phyloP scores from a whole-genome alignment of 2,888 invertebrate species.

The Latrodectus hesperus region DNA sequence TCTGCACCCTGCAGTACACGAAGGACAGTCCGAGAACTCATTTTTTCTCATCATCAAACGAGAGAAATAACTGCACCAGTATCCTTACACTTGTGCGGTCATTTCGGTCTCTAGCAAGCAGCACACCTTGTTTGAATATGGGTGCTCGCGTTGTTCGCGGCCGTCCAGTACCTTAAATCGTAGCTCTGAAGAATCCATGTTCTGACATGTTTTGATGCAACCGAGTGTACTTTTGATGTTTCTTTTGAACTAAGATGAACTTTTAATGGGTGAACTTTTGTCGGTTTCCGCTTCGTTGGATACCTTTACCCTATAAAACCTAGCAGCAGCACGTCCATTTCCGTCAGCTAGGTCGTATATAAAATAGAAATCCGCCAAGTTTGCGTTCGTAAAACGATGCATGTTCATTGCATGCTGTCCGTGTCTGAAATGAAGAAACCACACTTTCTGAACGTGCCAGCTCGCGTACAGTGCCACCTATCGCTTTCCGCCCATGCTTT shows the following conservation, averaged over 20 bases:
- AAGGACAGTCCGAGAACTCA: no score
- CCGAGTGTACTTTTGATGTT: not conserved
- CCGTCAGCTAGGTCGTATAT: not conserved
- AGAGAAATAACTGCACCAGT: no score
- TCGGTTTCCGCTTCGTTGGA: conserved; percentile 4
- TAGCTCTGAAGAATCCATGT: conserved; percentile 2
- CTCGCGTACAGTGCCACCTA: not conserved
- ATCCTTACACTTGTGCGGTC: not conserved
- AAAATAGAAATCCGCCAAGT: not conserved
- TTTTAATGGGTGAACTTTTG: no score
- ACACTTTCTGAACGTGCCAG: not conserved
- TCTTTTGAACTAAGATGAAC: no score
- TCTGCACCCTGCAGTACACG: not conserved
- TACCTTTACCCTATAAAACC: conserved; percentile 14
- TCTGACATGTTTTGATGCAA: conserved; percentile 1
- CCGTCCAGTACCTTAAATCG: conserved; percentile 4
- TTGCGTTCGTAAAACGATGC: not conserved
- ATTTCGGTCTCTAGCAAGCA: conserved; percentile 9
- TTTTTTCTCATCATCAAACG: no score
- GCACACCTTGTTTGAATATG: conserved; percentile 13
- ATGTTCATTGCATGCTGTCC: not conserved
- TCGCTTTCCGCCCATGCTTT: not conserved
- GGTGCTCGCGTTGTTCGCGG: not conserved
- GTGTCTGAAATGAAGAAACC: not conserved
- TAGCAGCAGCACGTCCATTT: not conserved